Percentiles rank a stretch among this genome's conserved stretches.
These are phyloP conservation scores for Calephelis perditalis DNA, from an alignment of 2,888 invertebrate genomes.

Conservation along the genomic window DNA sequence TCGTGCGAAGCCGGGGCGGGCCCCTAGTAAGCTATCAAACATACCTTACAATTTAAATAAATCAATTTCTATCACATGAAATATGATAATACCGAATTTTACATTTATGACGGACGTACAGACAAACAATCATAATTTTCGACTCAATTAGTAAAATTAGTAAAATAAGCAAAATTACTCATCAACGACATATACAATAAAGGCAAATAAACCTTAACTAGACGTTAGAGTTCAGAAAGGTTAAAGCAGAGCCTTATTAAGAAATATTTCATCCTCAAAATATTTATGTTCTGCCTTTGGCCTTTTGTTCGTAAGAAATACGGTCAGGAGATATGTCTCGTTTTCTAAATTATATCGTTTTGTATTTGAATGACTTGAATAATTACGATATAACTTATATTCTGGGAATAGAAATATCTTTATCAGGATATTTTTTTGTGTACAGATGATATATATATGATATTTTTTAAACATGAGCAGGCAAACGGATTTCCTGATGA, in stretches of 20 bases:
- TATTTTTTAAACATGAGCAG: too few relatives aligned
- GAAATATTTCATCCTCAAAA: constrained; percentile 13
- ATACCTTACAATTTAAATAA: too few relatives aligned
- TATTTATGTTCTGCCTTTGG: constrained; percentile 13
- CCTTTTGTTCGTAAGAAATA: constrained; percentile 10
- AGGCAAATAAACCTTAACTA: constrained; percentile 11
- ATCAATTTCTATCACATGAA: too few relatives aligned
- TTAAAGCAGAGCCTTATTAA: constrained; percentile 12
- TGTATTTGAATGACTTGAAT: constrained; percentile 7
- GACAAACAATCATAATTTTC: not conserved
- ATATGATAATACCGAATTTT: too few relatives aligned
- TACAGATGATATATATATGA: too few relatives aligned
- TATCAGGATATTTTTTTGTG: not conserved
- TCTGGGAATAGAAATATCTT: not conserved
- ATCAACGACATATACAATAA: constrained; percentile 1
- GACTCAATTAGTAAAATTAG: too few relatives aligned
- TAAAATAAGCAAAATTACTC: not conserved
- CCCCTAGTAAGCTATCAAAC: too few relatives aligned
- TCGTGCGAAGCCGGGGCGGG: too few relatives aligned
- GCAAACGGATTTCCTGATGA: too few relatives aligned
- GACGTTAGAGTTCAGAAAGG: constrained; percentile 5
- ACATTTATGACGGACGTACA: too few relatives aligned
- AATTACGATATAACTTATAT: constrained; percentile 1
- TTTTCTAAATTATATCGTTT: constrained; percentile 4
- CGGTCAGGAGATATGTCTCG: constrained; percentile 8